Base-by-base conservation (phyloP, 2,888 invertebrate genomes). In the Rhagophthalmus giganteus region DNA sequence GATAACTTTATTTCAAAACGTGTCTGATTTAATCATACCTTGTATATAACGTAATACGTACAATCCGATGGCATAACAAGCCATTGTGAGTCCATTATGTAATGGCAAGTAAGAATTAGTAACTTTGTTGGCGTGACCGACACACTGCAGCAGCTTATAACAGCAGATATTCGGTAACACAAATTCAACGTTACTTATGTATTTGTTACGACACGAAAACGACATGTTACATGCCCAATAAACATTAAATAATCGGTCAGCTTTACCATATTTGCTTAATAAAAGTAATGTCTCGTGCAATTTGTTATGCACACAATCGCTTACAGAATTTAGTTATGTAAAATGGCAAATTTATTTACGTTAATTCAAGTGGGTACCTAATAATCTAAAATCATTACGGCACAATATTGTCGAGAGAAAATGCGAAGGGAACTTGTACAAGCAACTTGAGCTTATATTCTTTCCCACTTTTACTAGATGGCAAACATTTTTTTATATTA, bases 51-150 rank as follows among this genome's bases (percentile, higher is more conserved):
- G 44, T 51, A 53, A 55, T 49, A 49, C 39, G 47, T 42, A 58
- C 55, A 56, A 56, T 54, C 46, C 45, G 56, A 54, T 56, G 56
- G 49, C 56, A 58, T 58, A 58, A 58, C 46, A 54, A 27, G 54
- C 48, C 47, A 58, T 58, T 58, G 56, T 58, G 38, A 46, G 38
- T 16, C 15, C 37, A 48, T 58, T 58, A 58, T 44, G 47, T 53
- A 55, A 58, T 14, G 25, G 11, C 30, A 33, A 38, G 35, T 35
- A 41, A 42, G 37, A 47, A 45, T 32, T 30, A 38, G 32, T 32
- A 32, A 45, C 14, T 38, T 38, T 30, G 40, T 37, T 49, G 48
- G 54, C 45, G 49, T 49, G 39, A 49, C 49, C 38, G 46, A 54
- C 35, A 46, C 40, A 47, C 50, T 24, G 54, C 27, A 40, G 32